phyloP scores from a whole-genome alignment of 2,888 invertebrate genomes.

The Empis stercorea region DNA sequence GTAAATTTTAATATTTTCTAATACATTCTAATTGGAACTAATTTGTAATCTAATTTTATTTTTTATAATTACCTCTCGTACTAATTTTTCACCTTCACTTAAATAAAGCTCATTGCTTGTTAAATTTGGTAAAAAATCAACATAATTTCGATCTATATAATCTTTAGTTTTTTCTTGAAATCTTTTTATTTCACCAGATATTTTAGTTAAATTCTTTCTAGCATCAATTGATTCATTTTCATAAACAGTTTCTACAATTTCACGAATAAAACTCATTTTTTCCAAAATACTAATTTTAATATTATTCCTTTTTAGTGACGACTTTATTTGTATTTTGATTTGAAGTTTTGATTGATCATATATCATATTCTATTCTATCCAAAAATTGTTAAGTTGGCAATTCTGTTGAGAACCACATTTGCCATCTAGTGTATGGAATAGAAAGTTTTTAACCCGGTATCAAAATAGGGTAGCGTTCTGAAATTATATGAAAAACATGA shows the following conservation, averaged over 20 bases:
- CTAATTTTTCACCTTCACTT: conserved; percentile 25
- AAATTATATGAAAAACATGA: too few species aligned
- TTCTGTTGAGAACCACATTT: too few species aligned
- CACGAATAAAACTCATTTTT: conserved; percentile 15
- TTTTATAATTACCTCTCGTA: conserved; percentile 20
- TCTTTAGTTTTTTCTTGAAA: conserved; percentile 29
- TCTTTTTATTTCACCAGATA: conserved; percentile 26
- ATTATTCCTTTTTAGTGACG: too few species aligned
- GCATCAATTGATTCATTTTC: conserved; percentile 18
- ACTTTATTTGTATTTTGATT: too few species aligned
- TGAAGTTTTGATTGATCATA: too few species aligned
- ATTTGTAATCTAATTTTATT: not conserved
- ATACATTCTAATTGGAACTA: not conserved
- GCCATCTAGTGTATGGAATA: too few species aligned
- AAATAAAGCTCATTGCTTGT: conserved; percentile 28
- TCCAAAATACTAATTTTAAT: too few species aligned
- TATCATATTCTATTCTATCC: too few species aligned
- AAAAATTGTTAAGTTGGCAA: too few species aligned
- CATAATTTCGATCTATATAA: conserved; percentile 32
- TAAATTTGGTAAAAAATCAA: conserved; percentile 29
- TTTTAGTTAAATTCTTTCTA: conserved; percentile 25
- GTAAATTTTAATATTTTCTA: too few species aligned
- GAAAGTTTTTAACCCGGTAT: too few species aligned
- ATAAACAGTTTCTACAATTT: conserved; percentile 16
- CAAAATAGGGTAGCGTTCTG: too few species aligned